Percentiles rank a stretch among this genome's conserved stretches.
These are phyloP conservation scores for Lasioglossum marginatum DNA, from an alignment of 2,888 invertebrate species.

Conservation along the genomic window DNA sequence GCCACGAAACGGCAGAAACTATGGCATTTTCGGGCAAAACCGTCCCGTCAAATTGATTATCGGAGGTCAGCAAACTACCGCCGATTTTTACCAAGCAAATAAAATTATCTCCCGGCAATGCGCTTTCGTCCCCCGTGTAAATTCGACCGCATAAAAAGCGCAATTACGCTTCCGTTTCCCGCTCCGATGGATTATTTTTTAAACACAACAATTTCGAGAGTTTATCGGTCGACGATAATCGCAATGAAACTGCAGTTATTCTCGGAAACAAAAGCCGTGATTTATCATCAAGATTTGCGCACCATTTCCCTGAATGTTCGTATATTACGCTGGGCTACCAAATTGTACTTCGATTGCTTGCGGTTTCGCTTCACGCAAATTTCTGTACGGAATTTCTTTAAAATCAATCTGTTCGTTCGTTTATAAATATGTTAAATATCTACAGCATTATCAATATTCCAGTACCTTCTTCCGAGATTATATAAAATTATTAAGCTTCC, in stretches of 20 bases:
- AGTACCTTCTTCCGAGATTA: background rate
- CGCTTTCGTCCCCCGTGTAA: background rate
- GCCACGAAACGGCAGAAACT: background rate
- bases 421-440: background rate
- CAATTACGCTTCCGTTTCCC: background rate
- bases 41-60: background rate
- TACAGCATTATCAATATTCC: background rate
- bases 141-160: background rate
- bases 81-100: background rate
- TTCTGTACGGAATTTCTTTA: background rate
- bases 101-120: background rate
- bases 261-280: background rate
- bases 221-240: constrained; percentile 4
- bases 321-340: background rate
- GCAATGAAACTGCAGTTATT: constrained; percentile 1
- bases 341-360: background rate
- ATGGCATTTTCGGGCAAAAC: background rate
- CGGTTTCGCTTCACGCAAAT: background rate
- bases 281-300: constrained; percentile 2
- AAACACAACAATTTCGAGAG: background rate
- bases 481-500: too few species aligned
- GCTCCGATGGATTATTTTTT: background rate
- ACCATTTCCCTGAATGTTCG: background rate
- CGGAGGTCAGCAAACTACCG: constrained; percentile 6
- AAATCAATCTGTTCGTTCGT: background rate